These are phyloP conservation scores for Amazona guildingii DNA, from an alignment of 2,113 vertebrate genomes.

Conservation along the genomic window DNA sequence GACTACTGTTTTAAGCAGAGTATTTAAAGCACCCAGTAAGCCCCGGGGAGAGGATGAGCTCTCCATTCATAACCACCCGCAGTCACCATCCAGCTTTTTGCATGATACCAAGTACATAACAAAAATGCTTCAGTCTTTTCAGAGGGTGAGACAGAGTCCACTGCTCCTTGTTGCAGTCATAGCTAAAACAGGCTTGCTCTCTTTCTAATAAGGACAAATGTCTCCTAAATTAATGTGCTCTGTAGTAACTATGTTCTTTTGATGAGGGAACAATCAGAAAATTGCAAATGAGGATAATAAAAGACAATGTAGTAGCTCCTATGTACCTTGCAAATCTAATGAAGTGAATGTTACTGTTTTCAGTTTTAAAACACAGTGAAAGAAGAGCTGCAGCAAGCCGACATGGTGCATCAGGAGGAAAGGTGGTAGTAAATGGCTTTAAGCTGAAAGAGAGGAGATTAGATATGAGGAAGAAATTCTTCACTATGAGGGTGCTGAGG, in stretches of 20 bases:
- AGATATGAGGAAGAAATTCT: neutral
- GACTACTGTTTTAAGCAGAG: neutral
- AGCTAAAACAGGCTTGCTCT: neutral
- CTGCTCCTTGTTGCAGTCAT: neutral
- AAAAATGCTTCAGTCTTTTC: neutral
- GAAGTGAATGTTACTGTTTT: neutral
- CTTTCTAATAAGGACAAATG: neutral
- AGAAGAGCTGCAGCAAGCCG: neutral
- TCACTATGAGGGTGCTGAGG: neutral
- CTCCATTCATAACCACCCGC: neutral
- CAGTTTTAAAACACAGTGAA: neutral
- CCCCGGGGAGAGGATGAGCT: neutral
- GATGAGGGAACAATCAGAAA: neutral
- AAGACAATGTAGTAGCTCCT: neutral
- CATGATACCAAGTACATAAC: neutral
- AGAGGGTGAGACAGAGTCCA: neutral
- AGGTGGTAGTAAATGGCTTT: neutral
- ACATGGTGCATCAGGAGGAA: accelerated
- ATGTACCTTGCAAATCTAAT: neutral
- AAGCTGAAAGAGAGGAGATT: neutral
- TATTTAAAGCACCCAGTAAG: neutral
- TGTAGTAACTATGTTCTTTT: neutral
- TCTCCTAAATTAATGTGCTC: neutral
- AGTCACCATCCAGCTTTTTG: neutral
- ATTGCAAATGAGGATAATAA: neutral